Conservation (phyloP, 37 sponge, comb jelly and placozoan species). For the Oopsacas minuta region DNA sequence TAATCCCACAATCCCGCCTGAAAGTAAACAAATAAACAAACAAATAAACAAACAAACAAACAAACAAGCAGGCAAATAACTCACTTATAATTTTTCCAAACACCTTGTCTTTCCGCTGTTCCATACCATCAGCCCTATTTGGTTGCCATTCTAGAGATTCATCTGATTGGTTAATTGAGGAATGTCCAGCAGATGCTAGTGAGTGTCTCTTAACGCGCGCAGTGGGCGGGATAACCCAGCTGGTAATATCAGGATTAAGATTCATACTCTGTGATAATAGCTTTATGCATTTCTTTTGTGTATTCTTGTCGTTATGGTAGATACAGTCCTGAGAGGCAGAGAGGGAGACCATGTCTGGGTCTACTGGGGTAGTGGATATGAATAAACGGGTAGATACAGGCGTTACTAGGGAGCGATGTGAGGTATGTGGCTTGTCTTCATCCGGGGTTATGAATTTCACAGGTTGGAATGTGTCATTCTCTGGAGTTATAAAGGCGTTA, state of each 20-base stretch:
- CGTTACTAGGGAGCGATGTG: not conserved
- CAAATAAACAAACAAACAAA: too few relatives aligned
- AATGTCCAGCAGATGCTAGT: not conserved
- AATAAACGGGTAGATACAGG: not conserved
- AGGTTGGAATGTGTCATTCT: not conserved
- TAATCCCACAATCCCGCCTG: not conserved
- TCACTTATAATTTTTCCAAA: not conserved
- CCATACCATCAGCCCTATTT: not conserved
- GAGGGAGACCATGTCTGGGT: not conserved
- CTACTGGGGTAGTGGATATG: not conserved
- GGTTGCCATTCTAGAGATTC: not conserved
- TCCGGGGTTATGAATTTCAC: not conserved
- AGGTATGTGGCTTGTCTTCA: not conserved
- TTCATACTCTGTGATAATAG: not conserved
- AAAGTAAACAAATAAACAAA: too few relatives aligned
- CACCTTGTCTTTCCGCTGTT: not conserved
- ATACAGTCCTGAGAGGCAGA: not conserved
- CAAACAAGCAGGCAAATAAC: too few relatives aligned
- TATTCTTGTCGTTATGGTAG: not conserved
- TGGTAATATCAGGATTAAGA: not conserved
- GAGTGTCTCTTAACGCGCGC: slow-evolving; percentile 14
- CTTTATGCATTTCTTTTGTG: not conserved
- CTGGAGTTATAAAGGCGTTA: not conserved
- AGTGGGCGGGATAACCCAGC: not conserved
- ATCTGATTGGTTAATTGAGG: not conserved